Conservation (phyloP, 2,113 vertebrate species). For the Nerophis ophidion region DNA sequence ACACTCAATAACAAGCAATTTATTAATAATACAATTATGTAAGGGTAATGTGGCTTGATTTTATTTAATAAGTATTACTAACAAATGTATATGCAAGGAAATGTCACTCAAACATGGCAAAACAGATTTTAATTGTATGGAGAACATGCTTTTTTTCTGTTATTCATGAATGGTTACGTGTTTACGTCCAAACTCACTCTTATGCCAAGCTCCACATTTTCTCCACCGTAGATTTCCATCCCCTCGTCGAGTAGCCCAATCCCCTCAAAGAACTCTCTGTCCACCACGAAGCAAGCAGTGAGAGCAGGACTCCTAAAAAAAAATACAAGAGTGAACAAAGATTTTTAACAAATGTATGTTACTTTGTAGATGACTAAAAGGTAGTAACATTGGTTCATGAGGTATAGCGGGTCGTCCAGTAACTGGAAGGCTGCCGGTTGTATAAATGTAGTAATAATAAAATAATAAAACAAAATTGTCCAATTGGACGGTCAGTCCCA, state of each 20-base stretch:
- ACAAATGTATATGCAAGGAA: too few species aligned
- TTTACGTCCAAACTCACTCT: constrained; percentile 55
- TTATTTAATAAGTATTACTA: too few species aligned
- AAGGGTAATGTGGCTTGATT: too few species aligned
- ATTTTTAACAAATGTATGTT: background rate
- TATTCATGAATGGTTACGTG: background rate
- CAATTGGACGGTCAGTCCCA: too few species aligned
- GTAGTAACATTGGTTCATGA: too few species aligned
- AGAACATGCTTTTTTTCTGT: background rate
- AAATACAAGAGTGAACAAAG: background rate
- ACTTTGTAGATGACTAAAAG: background rate
- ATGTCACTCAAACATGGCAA: too few species aligned
- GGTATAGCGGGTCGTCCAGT: too few species aligned
- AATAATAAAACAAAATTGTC: too few species aligned
- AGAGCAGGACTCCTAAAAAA: constrained; percentile 69
- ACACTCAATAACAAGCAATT: too few species aligned
- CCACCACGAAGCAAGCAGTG: constrained; percentile 72
- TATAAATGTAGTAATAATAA: too few species aligned
- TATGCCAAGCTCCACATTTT: constrained; percentile 76
- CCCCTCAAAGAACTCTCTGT: constrained; percentile 74
- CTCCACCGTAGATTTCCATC: constrained; percentile 76
- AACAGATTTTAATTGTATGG: background rate
- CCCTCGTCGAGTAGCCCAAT: constrained; percentile 72
- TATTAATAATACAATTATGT: too few species aligned
- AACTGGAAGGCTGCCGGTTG: too few species aligned